Conservation (phyloP, 2,113 vertebrate genomes). For the Hirundichthys speculiger region DNA sequence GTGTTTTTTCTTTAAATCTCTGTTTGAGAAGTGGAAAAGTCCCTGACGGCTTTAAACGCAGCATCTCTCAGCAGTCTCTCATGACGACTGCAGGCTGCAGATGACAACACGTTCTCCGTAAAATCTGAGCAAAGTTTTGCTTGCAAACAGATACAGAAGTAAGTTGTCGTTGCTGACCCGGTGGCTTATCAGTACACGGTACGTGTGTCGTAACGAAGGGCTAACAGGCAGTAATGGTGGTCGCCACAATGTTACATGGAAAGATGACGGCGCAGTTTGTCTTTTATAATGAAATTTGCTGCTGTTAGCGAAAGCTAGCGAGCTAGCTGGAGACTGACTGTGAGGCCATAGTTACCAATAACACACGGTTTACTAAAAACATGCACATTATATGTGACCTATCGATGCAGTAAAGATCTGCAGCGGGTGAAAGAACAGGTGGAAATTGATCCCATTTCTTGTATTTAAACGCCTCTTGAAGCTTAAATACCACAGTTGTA, state of each 20-base stretch:
- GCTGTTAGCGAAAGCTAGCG: not conserved
- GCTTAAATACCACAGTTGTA: too few relatives aligned
- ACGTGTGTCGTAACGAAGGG: not conserved
- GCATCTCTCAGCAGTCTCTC: not conserved
- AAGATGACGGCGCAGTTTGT: not conserved
- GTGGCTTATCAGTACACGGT: conserved; percentile 2
- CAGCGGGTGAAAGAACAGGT: too few relatives aligned
- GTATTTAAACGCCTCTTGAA: too few relatives aligned
- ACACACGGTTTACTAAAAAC: too few relatives aligned
- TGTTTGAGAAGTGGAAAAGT: not conserved
- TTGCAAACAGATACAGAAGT: too few relatives aligned
- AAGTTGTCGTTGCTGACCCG: conserved; percentile 21
- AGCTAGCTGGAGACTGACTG: not conserved
- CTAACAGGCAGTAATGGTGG: too few relatives aligned
- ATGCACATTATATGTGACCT: too few relatives aligned
- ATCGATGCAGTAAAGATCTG: too few relatives aligned
- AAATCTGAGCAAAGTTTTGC: too few relatives aligned
- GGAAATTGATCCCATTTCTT: too few relatives aligned
- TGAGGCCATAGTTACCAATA: too few relatives aligned
- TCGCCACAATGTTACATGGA: not conserved
- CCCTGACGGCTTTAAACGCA: not conserved
- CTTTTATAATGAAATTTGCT: not conserved
- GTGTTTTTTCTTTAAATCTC: not conserved
- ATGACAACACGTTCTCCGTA: too few relatives aligned
- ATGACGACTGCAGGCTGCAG: not conserved